phyloP scores from a whole-genome alignment of 2,113 vertebrate species.

The Shinisaurus crocodilurus region DNA sequence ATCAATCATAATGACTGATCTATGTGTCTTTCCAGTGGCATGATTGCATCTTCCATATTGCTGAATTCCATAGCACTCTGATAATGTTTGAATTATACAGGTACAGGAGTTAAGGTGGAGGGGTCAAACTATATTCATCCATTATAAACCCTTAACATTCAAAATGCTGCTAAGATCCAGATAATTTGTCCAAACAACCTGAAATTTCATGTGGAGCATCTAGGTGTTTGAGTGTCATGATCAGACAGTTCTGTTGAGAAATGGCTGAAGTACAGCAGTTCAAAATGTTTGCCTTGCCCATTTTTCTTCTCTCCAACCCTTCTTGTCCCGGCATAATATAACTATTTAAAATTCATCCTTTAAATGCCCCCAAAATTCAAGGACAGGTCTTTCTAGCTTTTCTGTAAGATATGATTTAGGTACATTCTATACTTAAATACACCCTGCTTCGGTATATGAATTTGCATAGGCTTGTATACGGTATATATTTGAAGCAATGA shows the following conservation, averaged over 20 bases:
- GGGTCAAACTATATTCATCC: background rate
- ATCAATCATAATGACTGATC: background rate
- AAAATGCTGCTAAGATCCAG: background rate
- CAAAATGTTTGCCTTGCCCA: background rate
- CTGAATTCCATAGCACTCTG: background rate
- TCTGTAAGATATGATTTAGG: background rate
- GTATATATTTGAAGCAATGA: background rate
- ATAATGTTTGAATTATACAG: background rate
- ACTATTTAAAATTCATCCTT: background rate
- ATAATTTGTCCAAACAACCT: background rate
- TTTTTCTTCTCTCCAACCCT: background rate
- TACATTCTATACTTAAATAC: background rate
- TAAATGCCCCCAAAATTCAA: background rate
- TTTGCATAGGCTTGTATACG: background rate
- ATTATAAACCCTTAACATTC: background rate
- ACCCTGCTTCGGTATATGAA: background rate
- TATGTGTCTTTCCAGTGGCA: background rate
- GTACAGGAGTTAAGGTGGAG: background rate
- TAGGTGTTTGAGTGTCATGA: background rate
- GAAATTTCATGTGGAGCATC: background rate
- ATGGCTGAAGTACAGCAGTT: background rate
- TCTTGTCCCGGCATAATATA: background rate
- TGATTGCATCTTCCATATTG: background rate
- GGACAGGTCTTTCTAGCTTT: background rate
- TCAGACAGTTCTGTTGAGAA: background rate